Evolutionary conservation across 2,888 invertebrate genomes (phyloP), one percentile per base, ranked within the genome.

Genomic region (Nemotelus pantherinus): DNA sequence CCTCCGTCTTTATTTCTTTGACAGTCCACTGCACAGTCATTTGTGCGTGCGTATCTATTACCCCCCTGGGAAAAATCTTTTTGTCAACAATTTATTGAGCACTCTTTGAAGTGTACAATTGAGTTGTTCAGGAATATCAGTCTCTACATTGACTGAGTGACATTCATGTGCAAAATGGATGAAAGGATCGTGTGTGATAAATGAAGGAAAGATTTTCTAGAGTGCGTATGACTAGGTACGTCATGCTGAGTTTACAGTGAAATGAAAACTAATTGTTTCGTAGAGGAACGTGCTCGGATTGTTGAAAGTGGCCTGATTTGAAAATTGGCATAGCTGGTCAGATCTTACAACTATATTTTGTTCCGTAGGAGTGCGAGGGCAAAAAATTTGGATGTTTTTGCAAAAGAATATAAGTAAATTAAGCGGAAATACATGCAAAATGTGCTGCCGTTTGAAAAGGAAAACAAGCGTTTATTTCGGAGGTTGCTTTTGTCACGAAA

Each of bases 21-120:
- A 53, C 41, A 53, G 43, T 70, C 70, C 53, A 9, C 10, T 41
- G 25, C 53, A n/a, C 44, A 43, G 9, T 68, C 5, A 50, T 39
- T n/a, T 50, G 50, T 50, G 25, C 41, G 9, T 55, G 41, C 41
- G 55, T 70, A 3, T 63, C 43, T 63, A 63, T 63, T 63, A 43
- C 6, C 70, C 70, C 70, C 53, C 70, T 43, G 53, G 70, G 70
- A 55, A 70, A 68, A 70, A 53, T 10, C 55, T 70, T 53, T 70
- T 55, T 70, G 70, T 70, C 53, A 53, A 43, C 70, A 70, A 70
- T 70, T 53, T 70, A 53, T 70, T 55, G 53, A 70, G 7, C 43
- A 53, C 53, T 39, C 9, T 58, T 58, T 39, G 50, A 68, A 68
- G 44, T 25, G 50, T 43, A 70, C 70, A 55, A 70, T 70, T 70